Conservation (phyloP, 2,888 invertebrate species). For the Kryphioiulus occultus region DNA sequence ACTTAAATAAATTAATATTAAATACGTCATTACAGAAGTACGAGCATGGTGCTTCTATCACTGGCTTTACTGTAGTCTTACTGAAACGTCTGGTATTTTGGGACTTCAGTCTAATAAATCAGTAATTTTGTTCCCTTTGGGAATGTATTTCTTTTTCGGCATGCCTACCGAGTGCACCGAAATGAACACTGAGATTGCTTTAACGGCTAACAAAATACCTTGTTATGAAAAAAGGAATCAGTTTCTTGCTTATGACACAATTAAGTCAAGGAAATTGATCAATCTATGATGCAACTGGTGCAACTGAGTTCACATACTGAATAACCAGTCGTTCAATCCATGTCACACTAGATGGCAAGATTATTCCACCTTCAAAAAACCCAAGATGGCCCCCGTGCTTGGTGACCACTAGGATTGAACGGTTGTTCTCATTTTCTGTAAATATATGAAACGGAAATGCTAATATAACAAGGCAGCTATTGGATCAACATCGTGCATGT, state of each 20-base stretch:
- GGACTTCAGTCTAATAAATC: neutral
- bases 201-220: neutral
- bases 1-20: neutral
- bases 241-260: neutral
- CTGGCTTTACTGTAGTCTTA: neutral
- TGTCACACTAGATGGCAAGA: slow-evolving; percentile 88
- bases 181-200: neutral
- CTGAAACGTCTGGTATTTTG: neutral
- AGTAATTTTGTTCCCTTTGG: neutral
- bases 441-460: slow-evolving; percentile 50
- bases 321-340: slow-evolving; percentile 93
- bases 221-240: neutral
- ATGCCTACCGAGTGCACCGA: neutral
- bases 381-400: slow-evolving; percentile 95
- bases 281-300: slow-evolving; percentile 38
- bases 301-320: slow-evolving; percentile 70
- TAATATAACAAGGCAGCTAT: slow-evolving; percentile 13
- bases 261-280: neutral
- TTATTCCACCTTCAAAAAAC: slow-evolving; percentile 88
- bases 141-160: neutral
- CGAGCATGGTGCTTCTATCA: neutral
- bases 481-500: neutral
- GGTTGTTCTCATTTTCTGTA: slow-evolving; percentile 71
- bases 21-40: neutral
- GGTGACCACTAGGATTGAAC: slow-evolving; percentile 78